These are phyloP conservation scores for Nycticebus coucang DNA, from an alignment of 2,113 vertebrate species.

Conservation along the genomic window DNA sequence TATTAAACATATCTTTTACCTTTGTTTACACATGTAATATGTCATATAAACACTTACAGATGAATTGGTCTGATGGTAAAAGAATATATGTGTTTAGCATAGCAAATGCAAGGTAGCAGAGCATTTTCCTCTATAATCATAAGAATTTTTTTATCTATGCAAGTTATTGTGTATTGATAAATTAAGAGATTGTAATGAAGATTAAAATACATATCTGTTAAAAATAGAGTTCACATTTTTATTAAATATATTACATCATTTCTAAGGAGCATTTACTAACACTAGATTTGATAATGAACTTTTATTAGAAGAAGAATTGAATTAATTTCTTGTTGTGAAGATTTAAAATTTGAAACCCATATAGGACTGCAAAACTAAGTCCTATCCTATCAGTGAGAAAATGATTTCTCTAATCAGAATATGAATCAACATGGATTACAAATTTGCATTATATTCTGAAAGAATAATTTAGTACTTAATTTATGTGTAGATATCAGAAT, in stretches of 20 bases:
- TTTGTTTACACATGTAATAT: background rate
- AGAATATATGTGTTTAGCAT: background rate
- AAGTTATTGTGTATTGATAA: background rate
- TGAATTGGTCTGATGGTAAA: background rate
- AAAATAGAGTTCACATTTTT: slow-evolving; percentile 6
- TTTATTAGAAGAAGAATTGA: background rate
- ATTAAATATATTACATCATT: background rate
- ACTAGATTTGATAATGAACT: background rate
- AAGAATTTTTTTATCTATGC: background rate
- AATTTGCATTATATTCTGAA: background rate
- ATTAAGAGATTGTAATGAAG: background rate
- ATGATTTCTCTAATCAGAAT: slow-evolving; percentile 13
- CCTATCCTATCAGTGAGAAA: background rate
- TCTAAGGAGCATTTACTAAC: background rate
- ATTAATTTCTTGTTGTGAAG: background rate
- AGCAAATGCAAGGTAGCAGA: background rate
- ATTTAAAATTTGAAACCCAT: background rate
- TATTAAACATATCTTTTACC: background rate
- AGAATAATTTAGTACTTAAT: slow-evolving; percentile 7
- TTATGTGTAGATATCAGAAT: background rate
- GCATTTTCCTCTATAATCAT: background rate
- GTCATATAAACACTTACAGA: background rate
- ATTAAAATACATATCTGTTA: background rate
- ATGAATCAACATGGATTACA: background rate
- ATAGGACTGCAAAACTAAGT: background rate